A percentile compares a stretch with the other conserved stretches of the same genome.
Conservation (phyloP, 2,113 vertebrate genomes). For the Saguinus imperator region DNA sequence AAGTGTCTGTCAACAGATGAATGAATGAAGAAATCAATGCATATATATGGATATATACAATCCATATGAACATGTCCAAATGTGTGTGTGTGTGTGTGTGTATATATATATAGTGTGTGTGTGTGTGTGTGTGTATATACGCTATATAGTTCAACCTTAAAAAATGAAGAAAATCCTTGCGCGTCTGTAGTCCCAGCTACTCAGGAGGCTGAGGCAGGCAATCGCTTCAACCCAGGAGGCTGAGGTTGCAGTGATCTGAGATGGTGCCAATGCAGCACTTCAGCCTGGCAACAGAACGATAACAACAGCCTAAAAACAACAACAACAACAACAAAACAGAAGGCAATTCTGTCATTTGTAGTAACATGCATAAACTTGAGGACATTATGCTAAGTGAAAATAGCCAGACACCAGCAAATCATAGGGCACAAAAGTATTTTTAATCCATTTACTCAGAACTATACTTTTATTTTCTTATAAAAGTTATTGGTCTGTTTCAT, state of each 20-base stretch:
- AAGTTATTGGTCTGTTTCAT: conserved; percentile 17
- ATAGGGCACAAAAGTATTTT: background rate
- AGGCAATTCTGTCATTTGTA: background rate
- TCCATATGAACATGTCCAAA: no score
- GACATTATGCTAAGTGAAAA: background rate
- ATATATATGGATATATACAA: background rate
- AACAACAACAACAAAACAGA: no score
- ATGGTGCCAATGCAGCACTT: no score
- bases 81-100: no score
- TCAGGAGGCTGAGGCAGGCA: no score
- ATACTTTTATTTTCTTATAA: conserved; percentile 43
- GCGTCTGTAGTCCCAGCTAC: no score
- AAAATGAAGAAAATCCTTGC: background rate
- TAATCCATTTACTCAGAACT: conserved; percentile 18
- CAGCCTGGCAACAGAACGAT: no score
- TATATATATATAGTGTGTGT: no score
- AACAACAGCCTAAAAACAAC: no score
- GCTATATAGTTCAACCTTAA: background rate
- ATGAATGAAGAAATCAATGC: background rate
- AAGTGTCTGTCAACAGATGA: background rate
- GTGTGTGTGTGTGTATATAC: no score
- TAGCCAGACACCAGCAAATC: background rate
- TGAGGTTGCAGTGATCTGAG: no score
- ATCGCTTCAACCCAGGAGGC: no score
- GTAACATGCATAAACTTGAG: background rate